Percentiles rank a stretch among this genome's conserved stretches.
Conservation (phyloP, 2,888 invertebrate species). For the Drosophila mercatorum region DNA sequence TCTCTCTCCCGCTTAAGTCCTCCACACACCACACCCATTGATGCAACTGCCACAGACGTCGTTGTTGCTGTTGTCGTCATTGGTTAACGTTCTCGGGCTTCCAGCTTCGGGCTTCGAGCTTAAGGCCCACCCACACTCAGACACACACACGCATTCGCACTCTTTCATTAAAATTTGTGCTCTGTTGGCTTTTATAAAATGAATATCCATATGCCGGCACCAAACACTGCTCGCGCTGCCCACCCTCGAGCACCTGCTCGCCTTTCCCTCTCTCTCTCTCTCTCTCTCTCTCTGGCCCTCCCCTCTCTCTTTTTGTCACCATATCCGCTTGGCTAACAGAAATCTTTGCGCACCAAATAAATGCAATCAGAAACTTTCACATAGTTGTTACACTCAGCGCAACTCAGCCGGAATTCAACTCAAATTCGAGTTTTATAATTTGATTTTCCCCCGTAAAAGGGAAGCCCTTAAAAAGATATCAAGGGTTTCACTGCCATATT, state of each 20-base stretch:
- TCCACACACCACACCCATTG: conserved; percentile 13
- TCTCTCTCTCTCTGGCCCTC: no score
- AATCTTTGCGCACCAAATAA: conserved; percentile 49
- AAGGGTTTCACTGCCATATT: background rate
- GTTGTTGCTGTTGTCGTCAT: conserved; percentile 28
- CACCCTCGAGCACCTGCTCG: background rate
- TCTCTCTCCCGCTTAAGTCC: background rate
- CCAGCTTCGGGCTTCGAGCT: conserved; percentile 10
- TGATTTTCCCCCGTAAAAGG: background rate
- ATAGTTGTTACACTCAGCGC: conserved; percentile 29
- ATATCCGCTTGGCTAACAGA: conserved; percentile 20
- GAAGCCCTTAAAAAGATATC: background rate
- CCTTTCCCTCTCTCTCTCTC: background rate
- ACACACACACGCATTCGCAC: conserved; percentile 43
- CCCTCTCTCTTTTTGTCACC: background rate
- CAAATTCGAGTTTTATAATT: background rate
- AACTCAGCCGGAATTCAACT: background rate
- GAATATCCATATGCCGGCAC: conserved; percentile 59
- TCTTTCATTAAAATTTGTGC: conserved; percentile 73
- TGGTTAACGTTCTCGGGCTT: conserved; percentile 26
- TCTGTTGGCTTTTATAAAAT: conserved; percentile 75
- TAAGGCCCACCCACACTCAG: conserved; percentile 10
- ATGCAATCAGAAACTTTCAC: conserved; percentile 62
- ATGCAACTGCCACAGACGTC: conserved; percentile 33
- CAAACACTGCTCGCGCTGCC: background rate